Base-by-base conservation (phyloP, 2,113 vertebrate species). In the Istiophorus platypterus region DNA sequence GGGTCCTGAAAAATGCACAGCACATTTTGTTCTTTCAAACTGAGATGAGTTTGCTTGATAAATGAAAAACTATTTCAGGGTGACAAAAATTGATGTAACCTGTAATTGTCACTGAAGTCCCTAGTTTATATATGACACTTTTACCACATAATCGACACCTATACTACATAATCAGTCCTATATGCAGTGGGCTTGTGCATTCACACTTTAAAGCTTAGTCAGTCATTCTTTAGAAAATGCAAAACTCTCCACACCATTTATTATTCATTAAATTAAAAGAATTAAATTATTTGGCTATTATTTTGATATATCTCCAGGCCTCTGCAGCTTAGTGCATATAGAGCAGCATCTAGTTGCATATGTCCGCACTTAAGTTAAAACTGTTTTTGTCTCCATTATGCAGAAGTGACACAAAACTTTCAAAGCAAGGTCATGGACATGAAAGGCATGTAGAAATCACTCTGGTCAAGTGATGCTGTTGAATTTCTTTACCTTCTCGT, bases 331-430 rank as follows among this genome's bases (percentile, higher is more conserved):
- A 41, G 11, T 39, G 14, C 27, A 63, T 54, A 8, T 56, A 24
- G 26, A 57, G 31, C 61, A 65, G n/a, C 39, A 71, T 24, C 51
- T 78, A 1, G 29, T 82, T 75, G 45, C 1, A 27, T 52, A 17
- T 51, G 37, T 59, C 73, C 18, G 39, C 63, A 47, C 68, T 63
- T 24, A n/a, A 61, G 51, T 65, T 42, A 57, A 65, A 84, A 67
- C 47, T 54, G 37, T 54, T 62, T 80, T 51, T 78, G 39, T 65
- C 61, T 68, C 54, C 1, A 18, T 65, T 39, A 62, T 13, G 59
- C 59, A 22, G 29, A 84, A 82, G 18, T 76, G 63, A 57, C 76
- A 86, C 65, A 57, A 66, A 78, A 51, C 72, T 66, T 80, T 18
- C 27, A 85, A 66, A 71, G 72, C 65, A 73, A 75, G 76, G 65